Conservation (phyloP, 2,888 invertebrate species). For the Metalampra italica region DNA sequence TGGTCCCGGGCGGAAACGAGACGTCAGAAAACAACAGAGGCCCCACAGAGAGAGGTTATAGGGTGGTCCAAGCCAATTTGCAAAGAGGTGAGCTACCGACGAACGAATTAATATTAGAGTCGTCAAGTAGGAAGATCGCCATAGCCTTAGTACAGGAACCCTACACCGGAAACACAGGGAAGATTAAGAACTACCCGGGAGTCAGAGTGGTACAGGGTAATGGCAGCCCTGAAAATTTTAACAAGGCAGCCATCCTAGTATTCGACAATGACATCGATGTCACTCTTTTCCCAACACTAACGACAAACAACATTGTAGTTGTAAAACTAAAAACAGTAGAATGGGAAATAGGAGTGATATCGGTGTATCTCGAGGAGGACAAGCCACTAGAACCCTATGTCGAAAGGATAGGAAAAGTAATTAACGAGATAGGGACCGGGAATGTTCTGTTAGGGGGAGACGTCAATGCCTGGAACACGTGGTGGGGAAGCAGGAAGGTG, state of each 20-base stretch:
- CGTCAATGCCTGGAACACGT: slow-evolving; percentile 8
- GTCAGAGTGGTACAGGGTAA: background rate
- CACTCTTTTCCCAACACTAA: too few relatives aligned
- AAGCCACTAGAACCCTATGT: slow-evolving; percentile 1
- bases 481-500: too few relatives aligned
- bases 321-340: too few relatives aligned
- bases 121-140: background rate
- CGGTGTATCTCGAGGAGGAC: slow-evolving; percentile 4
- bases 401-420: background rate
- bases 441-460: slow-evolving; percentile 13
- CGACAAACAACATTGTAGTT: too few relatives aligned
- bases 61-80: background rate
- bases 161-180: background rate
- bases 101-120: background rate
- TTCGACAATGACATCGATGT: slow-evolving; percentile 3
- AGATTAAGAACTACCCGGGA: background rate
- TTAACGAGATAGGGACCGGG: background rate
- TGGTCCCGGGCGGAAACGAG: background rate
- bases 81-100: background rate
- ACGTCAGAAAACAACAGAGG: too few relatives aligned
- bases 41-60: too few relatives aligned
- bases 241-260: slow-evolving; percentile 10
- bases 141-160: background rate
- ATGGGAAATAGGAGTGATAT: too few relatives aligned
- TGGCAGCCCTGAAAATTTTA: background rate